Evolutionary conservation across 2,888 invertebrate genomes (phyloP).

Genomic region (Dasypogon diadema): DNA sequence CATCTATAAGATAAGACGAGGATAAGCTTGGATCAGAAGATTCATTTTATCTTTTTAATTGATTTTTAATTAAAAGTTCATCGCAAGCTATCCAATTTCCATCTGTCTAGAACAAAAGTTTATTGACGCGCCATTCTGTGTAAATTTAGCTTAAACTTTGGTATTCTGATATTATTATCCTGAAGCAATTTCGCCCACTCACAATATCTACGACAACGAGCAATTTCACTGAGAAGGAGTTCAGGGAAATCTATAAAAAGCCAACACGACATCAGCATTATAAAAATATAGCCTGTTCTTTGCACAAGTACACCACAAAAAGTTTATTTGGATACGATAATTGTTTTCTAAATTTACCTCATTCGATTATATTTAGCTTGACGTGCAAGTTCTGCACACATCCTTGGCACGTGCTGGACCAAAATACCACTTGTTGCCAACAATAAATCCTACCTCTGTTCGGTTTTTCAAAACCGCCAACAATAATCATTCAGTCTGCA

Average conservation of each 20-base stretch:
- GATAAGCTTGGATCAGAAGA: too few species aligned
- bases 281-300: neutral
- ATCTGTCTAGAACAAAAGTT: too few species aligned
- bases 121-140: too few species aligned
- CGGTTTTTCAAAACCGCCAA: neutral
- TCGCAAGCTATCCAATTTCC: too few species aligned
- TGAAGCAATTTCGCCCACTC: too few species aligned
- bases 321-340: neutral
- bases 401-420: neutral
- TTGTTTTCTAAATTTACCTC: neutral
- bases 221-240: too few species aligned
- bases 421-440: neutral
- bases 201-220: too few species aligned
- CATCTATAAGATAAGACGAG: too few species aligned
- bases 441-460: neutral
- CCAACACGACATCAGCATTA: neutral
- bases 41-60: too few species aligned
- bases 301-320: neutral
- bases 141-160: too few species aligned
- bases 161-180: too few species aligned
- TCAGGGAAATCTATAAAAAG: neutral
- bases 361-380: neutral
- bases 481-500: neutral
- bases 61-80: too few species aligned
- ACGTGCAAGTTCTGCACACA: neutral